Conservation (phyloP, 1,140 invertebrate genomes). For the Eumaeus atala region DNA sequence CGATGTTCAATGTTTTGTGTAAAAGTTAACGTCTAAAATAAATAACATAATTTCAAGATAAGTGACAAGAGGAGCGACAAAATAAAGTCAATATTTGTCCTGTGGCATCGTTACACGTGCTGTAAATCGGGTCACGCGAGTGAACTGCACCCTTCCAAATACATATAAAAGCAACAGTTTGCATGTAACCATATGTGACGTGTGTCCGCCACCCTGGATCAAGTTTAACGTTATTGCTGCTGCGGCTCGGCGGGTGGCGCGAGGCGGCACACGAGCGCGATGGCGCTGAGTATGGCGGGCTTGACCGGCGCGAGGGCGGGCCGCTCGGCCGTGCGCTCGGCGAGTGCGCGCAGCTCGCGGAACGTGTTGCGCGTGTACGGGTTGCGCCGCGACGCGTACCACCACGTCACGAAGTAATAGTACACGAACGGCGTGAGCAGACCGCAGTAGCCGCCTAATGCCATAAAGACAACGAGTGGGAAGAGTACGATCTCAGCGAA, state of each 20-base stretch:
- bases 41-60: slow-evolving; percentile 2
- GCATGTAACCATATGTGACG: slow-evolving; percentile 6
- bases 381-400: slow-evolving; percentile 94
- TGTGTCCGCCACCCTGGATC: slow-evolving; percentile 1
- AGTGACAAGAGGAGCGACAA: not conserved
- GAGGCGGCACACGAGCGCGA: slow-evolving; percentile 78
- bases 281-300: slow-evolving; percentile 69
- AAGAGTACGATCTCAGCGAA: slow-evolving; percentile 94
- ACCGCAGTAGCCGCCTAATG: slow-evolving; percentile 88
- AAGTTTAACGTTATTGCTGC: slow-evolving; percentile 31
- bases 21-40: not conserved
- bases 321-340: slow-evolving; percentile 77
- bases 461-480: slow-evolving; percentile 88
- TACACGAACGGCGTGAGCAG: slow-evolving; percentile 94
- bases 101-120: not conserved
- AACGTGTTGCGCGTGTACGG: slow-evolving; percentile 95
- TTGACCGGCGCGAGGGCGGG: slow-evolving; percentile 77
- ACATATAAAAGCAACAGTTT: not conserved
- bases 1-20: not conserved
- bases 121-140: not conserved
- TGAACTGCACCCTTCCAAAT: not conserved
- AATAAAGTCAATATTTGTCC: not conserved
- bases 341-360: slow-evolving; percentile 80
- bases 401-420: slow-evolving; percentile 91
- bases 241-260: slow-evolving; percentile 74